Conservation (phyloP, 2,797 vertebrate genomes). For the Phoxinus dragarum region DNA sequence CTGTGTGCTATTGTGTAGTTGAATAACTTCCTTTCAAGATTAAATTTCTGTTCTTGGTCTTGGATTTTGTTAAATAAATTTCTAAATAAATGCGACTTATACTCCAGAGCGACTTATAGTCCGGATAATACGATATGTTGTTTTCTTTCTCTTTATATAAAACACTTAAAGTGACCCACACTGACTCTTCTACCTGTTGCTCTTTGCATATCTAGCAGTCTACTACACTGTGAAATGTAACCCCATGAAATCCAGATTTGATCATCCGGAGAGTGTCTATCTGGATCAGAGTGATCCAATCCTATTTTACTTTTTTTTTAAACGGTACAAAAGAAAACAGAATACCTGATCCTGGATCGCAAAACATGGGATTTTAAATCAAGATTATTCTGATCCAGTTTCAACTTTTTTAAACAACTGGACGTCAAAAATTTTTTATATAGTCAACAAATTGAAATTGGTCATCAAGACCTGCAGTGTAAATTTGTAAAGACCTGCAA, state of each 20-base stretch:
- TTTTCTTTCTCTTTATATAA: not conserved
- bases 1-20: too few species aligned
- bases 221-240: not conserved
- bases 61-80: too few species aligned
- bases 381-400: not conserved
- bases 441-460: not conserved
- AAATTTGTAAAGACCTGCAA: not conserved
- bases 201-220: not conserved
- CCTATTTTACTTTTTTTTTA: not conserved
- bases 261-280: not conserved
- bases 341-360: not conserved
- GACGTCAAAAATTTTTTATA: not conserved
- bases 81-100: too few species aligned
- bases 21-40: too few species aligned
- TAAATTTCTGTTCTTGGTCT: too few species aligned
- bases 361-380: not conserved
- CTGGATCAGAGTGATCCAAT: not conserved
- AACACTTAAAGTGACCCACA: not conserved
- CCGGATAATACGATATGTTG: too few species aligned
- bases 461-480: not conserved
- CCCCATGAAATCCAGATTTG: not conserved
- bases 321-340: not conserved
- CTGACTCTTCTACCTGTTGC: not conserved
- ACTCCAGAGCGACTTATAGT: too few species aligned
- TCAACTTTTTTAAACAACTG: not conserved